These are phyloP conservation scores for Ctenicera cuprea DNA, from an alignment of 2,888 invertebrate genomes.

Conservation along the genomic window DNA sequence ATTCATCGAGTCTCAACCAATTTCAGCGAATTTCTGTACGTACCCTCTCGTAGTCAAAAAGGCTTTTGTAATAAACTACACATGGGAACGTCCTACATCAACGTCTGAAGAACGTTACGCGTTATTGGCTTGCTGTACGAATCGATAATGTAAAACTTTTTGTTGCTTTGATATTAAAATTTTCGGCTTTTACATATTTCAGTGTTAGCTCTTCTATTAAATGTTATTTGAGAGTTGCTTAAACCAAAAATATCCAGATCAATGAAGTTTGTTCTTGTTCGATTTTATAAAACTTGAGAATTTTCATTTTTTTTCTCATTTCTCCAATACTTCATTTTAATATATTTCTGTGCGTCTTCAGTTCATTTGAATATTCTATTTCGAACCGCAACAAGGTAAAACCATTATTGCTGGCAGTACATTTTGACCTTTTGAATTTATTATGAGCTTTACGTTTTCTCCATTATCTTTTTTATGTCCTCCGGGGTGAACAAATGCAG, in stretches of 20 bases:
- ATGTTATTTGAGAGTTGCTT: too few species aligned
- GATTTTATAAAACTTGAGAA: too few species aligned
- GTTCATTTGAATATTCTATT: too few species aligned
- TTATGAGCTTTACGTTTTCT: constrained; percentile 20
- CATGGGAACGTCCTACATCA: constrained; percentile 20
- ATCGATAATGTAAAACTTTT: constrained; percentile 16
- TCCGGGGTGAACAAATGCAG: neutral
- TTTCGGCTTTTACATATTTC: neutral
- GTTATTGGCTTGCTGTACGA: neutral
- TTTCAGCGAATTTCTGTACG: constrained; percentile 20
- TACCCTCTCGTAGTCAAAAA: constrained; percentile 5
- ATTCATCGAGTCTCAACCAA: constrained; percentile 21
- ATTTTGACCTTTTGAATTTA: constrained; percentile 29
- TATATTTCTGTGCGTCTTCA: too few species aligned
- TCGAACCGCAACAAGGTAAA: neutral
- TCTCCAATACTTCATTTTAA: too few species aligned
- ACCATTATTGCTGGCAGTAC: constrained; percentile 11
- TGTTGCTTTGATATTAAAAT: neutral
- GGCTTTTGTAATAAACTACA: constrained; percentile 11
- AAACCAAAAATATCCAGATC: too few species aligned
- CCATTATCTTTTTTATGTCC: constrained; percentile 23
- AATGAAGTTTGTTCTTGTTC: too few species aligned
- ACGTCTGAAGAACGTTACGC: constrained; percentile 15
- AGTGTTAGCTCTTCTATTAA: too few species aligned
- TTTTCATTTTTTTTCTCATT: too few species aligned